Percentiles rank a stretch among this genome's conserved stretches.
These are phyloP conservation scores for Copidosoma floridanum DNA, from an alignment of 1,140 invertebrate genomes.

Conservation along the genomic window DNA sequence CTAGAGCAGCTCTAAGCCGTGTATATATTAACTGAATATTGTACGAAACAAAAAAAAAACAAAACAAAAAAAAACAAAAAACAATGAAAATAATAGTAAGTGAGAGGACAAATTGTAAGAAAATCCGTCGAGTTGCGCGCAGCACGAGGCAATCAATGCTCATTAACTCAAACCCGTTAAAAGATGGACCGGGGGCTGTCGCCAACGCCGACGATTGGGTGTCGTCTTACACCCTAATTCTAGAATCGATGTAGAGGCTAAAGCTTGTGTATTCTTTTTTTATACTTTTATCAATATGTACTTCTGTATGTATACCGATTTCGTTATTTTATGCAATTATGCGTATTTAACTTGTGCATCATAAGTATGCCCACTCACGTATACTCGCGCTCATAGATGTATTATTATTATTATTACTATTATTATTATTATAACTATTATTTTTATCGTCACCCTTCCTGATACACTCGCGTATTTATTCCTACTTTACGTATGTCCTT, in stretches of 20 bases:
- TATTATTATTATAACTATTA: no score
- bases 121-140: constrained; percentile 13
- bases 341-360: constrained; percentile 20
- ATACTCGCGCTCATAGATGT: constrained; percentile 19
- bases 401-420: no score
- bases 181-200: no score
- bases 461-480: background rate
- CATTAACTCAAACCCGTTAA: constrained; percentile 6
- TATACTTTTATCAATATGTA: background rate
- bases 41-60: constrained; percentile 27
- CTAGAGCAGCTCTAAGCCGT: constrained; percentile 48
- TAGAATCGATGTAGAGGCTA: constrained; percentile 21
- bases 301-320: background rate
- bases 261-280: constrained; percentile 21
- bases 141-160: constrained; percentile 38
- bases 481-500: background rate
- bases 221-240: constrained; percentile 3
- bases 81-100: no score
- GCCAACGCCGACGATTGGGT: no score
- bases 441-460: no score
- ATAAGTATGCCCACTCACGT: no score
- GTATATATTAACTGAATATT: constrained; percentile 48
- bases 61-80: no score
- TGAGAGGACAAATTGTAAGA: constrained; percentile 23
- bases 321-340: constrained; percentile 26